Conservation (phyloP, 1,140 invertebrate genomes). For the Diploscapter pachys region DNA sequence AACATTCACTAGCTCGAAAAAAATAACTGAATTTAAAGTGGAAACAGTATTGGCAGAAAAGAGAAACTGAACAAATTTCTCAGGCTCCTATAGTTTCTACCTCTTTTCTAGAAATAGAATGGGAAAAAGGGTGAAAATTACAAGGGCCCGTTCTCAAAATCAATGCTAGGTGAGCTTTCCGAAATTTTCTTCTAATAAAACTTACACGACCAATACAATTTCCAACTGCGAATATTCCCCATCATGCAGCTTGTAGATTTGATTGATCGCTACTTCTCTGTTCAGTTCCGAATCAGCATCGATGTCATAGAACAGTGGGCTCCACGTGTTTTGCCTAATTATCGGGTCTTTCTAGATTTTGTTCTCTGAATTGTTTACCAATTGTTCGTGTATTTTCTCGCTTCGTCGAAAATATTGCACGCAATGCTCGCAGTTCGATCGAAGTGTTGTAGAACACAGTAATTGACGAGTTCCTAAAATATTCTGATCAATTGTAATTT, state of each 20-base stretch:
- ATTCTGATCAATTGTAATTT: no score
- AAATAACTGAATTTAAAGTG: no score
- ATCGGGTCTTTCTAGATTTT: background rate
- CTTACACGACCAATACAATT: background rate
- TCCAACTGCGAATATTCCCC: background rate
- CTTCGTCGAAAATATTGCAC: constrained; percentile 2
- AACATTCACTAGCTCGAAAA: no score
- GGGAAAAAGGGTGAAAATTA: background rate
- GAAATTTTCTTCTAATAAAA: background rate
- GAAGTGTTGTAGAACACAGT: constrained; percentile 23
- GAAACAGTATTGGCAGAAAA: no score
- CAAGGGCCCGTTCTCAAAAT: background rate
- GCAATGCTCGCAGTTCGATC: background rate
- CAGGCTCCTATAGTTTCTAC: background rate
- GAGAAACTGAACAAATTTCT: background rate
- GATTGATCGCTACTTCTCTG: constrained; percentile 4
- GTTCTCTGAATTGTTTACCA: background rate
- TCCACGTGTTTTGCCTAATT: background rate
- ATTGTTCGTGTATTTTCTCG: constrained; percentile 1
- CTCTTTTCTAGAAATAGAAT: background rate
- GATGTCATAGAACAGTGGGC: background rate
- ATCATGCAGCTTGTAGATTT: background rate
- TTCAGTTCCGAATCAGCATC: constrained; percentile 17
- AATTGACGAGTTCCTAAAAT: no score
- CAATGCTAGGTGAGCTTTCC: background rate